Conservation (phyloP, 2,113 vertebrate species). For the Menidia beryllina region DNA sequence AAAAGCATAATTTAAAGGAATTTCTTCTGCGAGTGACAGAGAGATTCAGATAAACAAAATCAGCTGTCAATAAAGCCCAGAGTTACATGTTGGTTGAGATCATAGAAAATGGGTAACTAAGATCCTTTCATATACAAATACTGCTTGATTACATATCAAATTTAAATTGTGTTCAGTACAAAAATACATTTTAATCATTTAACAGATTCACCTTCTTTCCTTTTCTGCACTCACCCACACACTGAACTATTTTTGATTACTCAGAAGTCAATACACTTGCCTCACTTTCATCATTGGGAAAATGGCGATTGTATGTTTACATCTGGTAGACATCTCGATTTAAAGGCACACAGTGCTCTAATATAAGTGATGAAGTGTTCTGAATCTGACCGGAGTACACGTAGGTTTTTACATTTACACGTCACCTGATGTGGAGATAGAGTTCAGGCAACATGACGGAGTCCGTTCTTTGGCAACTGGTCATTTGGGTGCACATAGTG, state of each 20-base stretch:
- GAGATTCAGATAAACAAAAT: not conserved
- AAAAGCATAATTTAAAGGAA: not conserved
- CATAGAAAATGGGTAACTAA: not conserved
- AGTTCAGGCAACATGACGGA: not conserved
- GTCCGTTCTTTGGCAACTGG: constrained; percentile 1
- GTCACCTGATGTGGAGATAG: not conserved
- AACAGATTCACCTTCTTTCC: constrained; percentile 23
- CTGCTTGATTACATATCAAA: constrained; percentile 2
- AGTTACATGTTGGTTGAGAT: not conserved
- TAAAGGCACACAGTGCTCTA: constrained; percentile 3
- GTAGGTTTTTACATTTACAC: not conserved
- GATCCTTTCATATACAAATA: constrained; percentile 9
- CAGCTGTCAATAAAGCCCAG: not conserved
- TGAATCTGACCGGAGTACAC: constrained; percentile 8
- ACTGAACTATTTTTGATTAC: constrained; percentile 23
- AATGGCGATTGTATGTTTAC: constrained; percentile 3
- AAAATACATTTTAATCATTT: constrained; percentile 25
- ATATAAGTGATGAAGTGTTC: not conserved
- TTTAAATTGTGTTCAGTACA: not conserved
- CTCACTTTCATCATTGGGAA: not conserved
- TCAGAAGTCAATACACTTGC: constrained; percentile 21
- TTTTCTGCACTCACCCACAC: constrained; percentile 23
- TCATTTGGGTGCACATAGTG: constrained; percentile 5
- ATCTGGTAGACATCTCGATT: constrained; percentile 10
- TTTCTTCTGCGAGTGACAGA: not conserved